Base-by-base conservation (phyloP, 1,140 invertebrate species). In the Medauroidea extradentata region DNA sequence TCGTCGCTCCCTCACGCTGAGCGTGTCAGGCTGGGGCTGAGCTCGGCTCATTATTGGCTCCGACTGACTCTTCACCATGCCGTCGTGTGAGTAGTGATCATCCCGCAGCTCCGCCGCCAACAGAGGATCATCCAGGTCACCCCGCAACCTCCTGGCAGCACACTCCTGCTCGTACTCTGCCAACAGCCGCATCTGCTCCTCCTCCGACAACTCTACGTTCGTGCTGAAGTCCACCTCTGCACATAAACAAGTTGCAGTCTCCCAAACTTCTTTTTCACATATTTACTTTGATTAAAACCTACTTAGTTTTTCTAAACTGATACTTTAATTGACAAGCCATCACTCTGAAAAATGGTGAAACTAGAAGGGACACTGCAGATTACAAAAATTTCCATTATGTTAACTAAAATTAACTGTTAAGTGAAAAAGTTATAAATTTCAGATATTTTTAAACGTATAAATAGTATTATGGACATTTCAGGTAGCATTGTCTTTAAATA, bases 141-240 rank as follows among this genome's bases (percentile, higher is more conserved):
- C 27, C 13, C 21, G 56, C 29, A 50, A 41, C 19, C 50, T 49
- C 44, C 50, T 49, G 16, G 18, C 50, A 14, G 53, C 51, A 21
- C 57, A 59, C 27, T 59, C 57, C 49, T 44, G 41, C 43, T 59
- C 50, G 29, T 59, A 59, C 27, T 59, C 57, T 9, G 25, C 50
- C n/a, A 59, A 43, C 18, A 59, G 24, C 38, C 57, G 24, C n/a
- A 38, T 59, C 24, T 59, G 57, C 25, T 59, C 57, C 21, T 59
- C 57, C 44, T 59, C 57, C 16, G 57, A 57, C 14, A 59, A 18
- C n/a, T 59, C 50, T 8, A 59, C 38, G 24, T 54, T 34, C 4
- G 23, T 9, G n/a, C 57, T 44, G 16, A 53, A 53, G 50, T 53
- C 44, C 11, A 43, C 34, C 21, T 39, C 53, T 56, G 51, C 29